Percentiles rank a stretch among this genome's conserved stretches.
Conservation (phyloP, 2,888 invertebrate species). For the Cheilosia variabilis region DNA sequence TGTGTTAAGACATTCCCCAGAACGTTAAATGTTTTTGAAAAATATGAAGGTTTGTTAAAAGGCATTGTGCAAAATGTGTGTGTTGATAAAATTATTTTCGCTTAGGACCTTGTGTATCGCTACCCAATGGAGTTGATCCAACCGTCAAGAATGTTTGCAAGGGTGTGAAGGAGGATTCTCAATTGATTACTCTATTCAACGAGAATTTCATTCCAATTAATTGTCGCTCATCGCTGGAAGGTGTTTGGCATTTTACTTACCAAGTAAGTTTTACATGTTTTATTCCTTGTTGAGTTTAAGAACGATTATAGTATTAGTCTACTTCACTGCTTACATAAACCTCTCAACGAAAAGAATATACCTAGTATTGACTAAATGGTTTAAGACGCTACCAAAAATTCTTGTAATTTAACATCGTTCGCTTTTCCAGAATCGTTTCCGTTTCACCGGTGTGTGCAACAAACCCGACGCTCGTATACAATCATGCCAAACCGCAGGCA, state of each 20-base stretch:
- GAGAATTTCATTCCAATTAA: slow-evolving; percentile 96
- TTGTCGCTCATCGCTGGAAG: slow-evolving; percentile 95
- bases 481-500: slow-evolving; percentile 98
- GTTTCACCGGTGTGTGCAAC: slow-evolving; percentile 96
- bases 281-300: too few species aligned
- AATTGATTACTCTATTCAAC: slow-evolving; percentile 93
- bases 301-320: too few species aligned
- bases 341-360: too few species aligned
- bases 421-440: slow-evolving; percentile 88
- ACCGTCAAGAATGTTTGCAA: slow-evolving; percentile 91
- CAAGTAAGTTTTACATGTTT: slow-evolving; percentile 84
- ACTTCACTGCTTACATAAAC: too few species aligned
- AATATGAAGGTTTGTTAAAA: slow-evolving; percentile 88
- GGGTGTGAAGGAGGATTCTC: slow-evolving; percentile 90
- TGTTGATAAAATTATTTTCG: slow-evolving; percentile 32
- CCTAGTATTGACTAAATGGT: too few species aligned
- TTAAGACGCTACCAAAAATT: too few species aligned
- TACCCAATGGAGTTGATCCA: slow-evolving; percentile 87
- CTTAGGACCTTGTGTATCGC: slow-evolving; percentile 90
- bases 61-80: neutral
- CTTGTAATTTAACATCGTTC: neutral
- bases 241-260: slow-evolving; percentile 98
- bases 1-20: slow-evolving; percentile 93
- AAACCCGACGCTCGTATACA: slow-evolving; percentile 94
- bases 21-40: slow-evolving; percentile 94